phyloP scores from a whole-genome alignment of 2,797 vertebrate species.

The Psittacula echo region DNA sequence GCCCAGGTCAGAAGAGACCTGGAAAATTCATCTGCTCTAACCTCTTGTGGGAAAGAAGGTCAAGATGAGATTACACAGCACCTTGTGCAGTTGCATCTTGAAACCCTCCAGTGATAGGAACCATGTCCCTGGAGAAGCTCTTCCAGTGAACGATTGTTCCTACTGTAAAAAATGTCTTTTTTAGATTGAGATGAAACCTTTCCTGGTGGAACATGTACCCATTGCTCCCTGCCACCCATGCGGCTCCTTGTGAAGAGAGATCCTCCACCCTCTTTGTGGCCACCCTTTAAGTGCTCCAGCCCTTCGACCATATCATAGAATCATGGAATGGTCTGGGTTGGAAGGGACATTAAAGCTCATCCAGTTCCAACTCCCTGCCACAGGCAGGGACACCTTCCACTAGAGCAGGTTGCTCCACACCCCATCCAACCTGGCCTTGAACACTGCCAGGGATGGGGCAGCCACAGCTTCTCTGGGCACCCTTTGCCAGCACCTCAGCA shows the following conservation, averaged over 20 bases:
- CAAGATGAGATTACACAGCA: neutral
- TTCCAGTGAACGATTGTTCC: neutral
- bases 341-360: neutral
- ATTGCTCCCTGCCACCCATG: neutral
- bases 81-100: neutral
- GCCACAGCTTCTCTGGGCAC: too few species aligned
- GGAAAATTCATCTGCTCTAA: neutral
- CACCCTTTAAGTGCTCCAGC: neutral
- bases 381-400: too few species aligned
- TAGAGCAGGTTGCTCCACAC: too few species aligned
- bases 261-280: accelerated
- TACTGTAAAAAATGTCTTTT: neutral
- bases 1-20: neutral
- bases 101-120: neutral
- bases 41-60: neutral
- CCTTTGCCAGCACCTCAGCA: too few species aligned
- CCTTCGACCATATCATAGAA: neutral
- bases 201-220: neutral
- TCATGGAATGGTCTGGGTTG: neutral
- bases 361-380: neutral
- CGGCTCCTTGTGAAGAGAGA: neutral
- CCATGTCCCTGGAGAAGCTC: neutral
- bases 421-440: too few species aligned
- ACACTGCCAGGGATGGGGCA: too few species aligned
- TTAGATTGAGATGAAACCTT: neutral